Percentiles rank a stretch among this genome's conserved stretches.
phyloP scores from a whole-genome alignment of 2,797 vertebrate genomes.

The Sarcophilus harrisii region DNA sequence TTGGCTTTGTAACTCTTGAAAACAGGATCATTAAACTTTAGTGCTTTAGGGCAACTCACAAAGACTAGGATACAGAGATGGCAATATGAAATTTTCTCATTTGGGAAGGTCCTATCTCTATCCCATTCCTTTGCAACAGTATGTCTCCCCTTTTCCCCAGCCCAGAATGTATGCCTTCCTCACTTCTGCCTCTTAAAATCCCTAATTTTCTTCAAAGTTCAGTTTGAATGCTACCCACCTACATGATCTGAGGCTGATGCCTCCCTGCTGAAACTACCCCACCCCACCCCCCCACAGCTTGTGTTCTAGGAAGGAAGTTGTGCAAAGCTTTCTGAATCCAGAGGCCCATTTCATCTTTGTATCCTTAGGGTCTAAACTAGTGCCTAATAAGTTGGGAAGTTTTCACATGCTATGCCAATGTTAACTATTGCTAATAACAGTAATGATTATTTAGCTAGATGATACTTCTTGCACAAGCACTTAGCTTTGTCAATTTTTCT shows the following conservation, averaged over 20 bases:
- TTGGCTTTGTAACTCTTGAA: background rate
- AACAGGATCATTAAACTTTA: background rate
- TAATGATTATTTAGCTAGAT: background rate
- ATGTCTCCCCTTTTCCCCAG: background rate
- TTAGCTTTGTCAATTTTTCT: background rate
- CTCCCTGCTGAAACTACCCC: background rate
- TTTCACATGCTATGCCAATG: background rate
- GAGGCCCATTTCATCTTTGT: background rate
- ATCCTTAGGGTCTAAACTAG: background rate
- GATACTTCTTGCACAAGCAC: background rate
- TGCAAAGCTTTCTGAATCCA: background rate
- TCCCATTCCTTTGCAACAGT: background rate
- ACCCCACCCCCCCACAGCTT: too few species aligned
- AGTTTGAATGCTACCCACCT: background rate
- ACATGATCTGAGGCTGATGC: background rate
- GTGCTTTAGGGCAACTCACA: background rate
- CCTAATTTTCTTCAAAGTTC: background rate
- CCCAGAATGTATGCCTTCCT: background rate
- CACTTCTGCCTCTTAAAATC: background rate
- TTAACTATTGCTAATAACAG: background rate
- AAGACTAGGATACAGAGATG: background rate
- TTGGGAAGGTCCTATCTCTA: background rate
- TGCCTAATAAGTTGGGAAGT: background rate
- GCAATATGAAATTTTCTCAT: background rate
- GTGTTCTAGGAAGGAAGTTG: too few species aligned